Evolutionary conservation across 2,113 vertebrate species (phyloP).

Genomic region (Zosterops hypoxanthus): DNA sequence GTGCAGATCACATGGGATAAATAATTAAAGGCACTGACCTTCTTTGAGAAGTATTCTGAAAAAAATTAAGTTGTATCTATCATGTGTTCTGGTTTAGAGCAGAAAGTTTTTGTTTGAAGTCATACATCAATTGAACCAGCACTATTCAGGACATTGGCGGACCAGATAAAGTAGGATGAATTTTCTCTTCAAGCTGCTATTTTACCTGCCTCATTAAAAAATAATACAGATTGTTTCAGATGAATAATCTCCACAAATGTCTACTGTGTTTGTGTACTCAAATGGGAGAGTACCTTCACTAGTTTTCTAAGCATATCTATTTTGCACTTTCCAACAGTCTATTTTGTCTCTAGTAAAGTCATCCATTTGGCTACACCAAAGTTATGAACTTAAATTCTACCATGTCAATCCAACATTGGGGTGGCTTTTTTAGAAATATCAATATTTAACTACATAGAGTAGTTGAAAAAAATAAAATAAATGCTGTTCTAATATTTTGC

Average conservation of each 20-base stretch:
- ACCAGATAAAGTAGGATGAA: neutral
- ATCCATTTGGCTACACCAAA: neutral
- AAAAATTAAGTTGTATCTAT: neutral
- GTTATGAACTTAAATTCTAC: neutral
- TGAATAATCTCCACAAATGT: neutral
- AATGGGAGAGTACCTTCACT: neutral
- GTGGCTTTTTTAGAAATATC: neutral
- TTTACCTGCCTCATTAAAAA: neutral
- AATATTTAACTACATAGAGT: neutral
- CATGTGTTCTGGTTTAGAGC: neutral
- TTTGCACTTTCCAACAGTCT: neutral
- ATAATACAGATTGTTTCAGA: neutral
- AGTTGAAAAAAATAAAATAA: neutral
- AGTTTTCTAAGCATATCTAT: neutral
- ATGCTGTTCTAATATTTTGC: rapidly evolving
- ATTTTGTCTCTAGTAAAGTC: neutral
- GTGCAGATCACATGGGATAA: neutral
- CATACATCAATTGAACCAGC: neutral
- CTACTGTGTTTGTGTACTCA: neutral
- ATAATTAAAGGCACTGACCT: neutral
- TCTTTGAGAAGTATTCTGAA: neutral
- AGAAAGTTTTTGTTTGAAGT: neutral
- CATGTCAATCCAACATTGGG: neutral
- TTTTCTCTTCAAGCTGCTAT: neutral
- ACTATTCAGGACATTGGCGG: neutral